Percentiles rank a stretch among this genome's conserved stretches.
Conservation (phyloP, 2,113 vertebrate genomes). For the Siniperca chuatsi region DNA sequence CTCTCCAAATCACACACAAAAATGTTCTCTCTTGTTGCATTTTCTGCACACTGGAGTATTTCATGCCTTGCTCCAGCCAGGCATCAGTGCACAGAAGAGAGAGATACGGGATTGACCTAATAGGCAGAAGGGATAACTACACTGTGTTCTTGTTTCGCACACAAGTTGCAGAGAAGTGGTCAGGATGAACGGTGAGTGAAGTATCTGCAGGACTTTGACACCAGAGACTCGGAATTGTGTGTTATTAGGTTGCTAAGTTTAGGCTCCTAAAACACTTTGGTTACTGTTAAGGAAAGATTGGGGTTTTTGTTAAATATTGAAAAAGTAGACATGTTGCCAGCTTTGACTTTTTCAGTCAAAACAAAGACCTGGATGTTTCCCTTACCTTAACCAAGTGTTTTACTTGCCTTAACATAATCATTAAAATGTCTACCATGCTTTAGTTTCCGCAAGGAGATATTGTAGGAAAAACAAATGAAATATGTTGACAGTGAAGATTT, state of each 20-base stretch:
- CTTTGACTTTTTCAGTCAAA: not conserved
- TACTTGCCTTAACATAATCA: too few species aligned
- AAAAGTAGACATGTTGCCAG: not conserved
- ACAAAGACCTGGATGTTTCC: not conserved
- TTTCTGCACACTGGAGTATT: conserved; percentile 1
- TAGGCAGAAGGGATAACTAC: not conserved
- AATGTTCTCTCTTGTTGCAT: not conserved
- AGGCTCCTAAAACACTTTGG: not conserved
- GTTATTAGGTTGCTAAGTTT: not conserved
- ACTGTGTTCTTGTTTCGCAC: not conserved
- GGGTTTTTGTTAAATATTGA: too few species aligned
- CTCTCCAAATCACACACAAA: not conserved
- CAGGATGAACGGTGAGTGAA: not conserved
- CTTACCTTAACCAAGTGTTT: not conserved
- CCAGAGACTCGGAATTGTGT: not conserved
- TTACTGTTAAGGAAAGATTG: not conserved
- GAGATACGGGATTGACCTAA: not conserved
- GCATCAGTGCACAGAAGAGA: not conserved
- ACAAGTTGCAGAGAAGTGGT: not conserved
- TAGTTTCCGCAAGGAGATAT: not conserved
- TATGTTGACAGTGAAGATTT: not conserved
- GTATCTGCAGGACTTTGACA: not conserved
- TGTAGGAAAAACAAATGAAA: not conserved
- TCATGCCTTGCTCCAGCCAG: not conserved
- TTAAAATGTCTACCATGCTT: not conserved